phyloP scores from a whole-genome alignment of 2,113 vertebrate species.

The Pituophis catenifer region DNA sequence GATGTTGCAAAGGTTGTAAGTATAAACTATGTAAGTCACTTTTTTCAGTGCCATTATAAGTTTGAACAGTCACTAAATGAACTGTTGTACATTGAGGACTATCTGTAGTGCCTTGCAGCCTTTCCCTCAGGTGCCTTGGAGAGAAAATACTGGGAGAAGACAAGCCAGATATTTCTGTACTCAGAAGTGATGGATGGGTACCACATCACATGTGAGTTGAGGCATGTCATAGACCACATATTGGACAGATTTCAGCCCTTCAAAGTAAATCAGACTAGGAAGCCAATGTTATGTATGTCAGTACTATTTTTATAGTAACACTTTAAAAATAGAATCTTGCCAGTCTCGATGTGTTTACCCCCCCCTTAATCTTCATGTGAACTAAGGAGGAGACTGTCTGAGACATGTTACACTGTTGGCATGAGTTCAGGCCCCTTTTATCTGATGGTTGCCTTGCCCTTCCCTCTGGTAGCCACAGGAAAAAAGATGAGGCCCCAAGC shows the following conservation, averaged over 20 bases:
- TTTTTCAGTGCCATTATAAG: not conserved
- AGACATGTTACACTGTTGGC: not conserved
- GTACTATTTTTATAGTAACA: not conserved
- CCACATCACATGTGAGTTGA: not conserved
- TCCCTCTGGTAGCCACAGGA: not conserved
- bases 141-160: not conserved
- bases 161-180: not conserved
- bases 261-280: not conserved
- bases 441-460: not conserved
- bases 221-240: not conserved
- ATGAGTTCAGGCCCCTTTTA: not conserved
- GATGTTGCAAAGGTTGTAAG: not conserved
- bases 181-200: not conserved
- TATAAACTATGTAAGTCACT: not conserved
- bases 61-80: not conserved
- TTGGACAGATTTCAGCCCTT: not conserved
- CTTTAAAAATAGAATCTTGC: not conserved
- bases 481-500: not conserved
- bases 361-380: not conserved
- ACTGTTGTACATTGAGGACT: not conserved
- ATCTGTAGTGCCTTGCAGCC: not conserved
- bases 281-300: not conserved
- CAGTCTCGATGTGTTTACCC: not conserved
- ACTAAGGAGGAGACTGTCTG: not conserved
- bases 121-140: not conserved